Percentiles rank a stretch among this genome's conserved stretches.
Evolutionary conservation across 2,797 vertebrate genomes (phyloP).

Genomic region (Catostomus latipinnis): DNA sequence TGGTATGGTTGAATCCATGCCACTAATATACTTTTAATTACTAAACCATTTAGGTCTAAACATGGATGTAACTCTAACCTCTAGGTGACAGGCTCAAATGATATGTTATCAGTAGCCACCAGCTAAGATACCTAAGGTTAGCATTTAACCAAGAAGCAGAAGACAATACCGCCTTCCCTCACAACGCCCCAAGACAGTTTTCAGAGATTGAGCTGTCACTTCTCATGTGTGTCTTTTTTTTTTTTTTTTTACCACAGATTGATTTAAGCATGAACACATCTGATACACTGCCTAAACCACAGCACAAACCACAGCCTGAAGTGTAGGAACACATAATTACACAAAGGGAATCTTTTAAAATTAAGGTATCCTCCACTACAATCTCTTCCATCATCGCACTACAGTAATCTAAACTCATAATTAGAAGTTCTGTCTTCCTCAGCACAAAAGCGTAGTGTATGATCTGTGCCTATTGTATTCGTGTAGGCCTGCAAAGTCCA

Average conservation of each 20-base stretch:
- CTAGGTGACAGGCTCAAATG: constrained; percentile 52
- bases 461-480: not conserved
- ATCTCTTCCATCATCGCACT: not conserved
- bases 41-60: constrained; percentile 22
- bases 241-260: constrained; percentile 35
- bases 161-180: constrained; percentile 50
- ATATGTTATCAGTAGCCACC: constrained; percentile 60
- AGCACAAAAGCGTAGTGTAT: not conserved
- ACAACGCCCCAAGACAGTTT: constrained; percentile 50
- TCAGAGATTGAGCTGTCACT: constrained; percentile 56
- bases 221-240: constrained; percentile 46
- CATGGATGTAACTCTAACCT: constrained; percentile 50
- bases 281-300: constrained; percentile 32
- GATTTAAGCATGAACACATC: constrained; percentile 47
- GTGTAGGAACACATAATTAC: constrained; percentile 21
- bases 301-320: constrained; percentile 32
- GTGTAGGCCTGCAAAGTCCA: not conserved
- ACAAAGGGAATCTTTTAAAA: constrained; percentile 14
- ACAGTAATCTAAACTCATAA: constrained; percentile 30
- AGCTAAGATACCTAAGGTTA: constrained; percentile 58
- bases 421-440: constrained; percentile 18
- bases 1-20: not conserved
- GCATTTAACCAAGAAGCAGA: constrained; percentile 58
- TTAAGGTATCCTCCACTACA: constrained; percentile 10
- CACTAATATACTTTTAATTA: constrained; percentile 45